These are phyloP conservation scores for Synanceia verrucosa DNA, from an alignment of 2,797 vertebrate species.

Conservation along the genomic window DNA sequence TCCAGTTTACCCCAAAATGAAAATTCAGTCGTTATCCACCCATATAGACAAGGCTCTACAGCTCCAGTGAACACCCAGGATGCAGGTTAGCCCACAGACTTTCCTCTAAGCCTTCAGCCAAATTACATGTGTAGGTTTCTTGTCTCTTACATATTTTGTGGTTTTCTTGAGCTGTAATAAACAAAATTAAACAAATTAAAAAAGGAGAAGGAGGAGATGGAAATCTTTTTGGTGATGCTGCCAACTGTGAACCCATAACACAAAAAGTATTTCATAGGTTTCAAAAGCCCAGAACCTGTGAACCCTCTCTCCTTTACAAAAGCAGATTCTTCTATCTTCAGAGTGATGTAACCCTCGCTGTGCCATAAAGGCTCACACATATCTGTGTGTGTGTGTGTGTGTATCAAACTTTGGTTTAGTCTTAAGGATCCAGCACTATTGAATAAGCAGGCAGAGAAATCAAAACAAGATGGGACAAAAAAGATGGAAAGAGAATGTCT, in stretches of 20 bases:
- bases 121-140: slow-evolving; percentile 1
- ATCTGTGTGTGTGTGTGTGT: background rate
- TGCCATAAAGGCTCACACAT: slow-evolving; percentile 5
- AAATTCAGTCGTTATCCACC: background rate
- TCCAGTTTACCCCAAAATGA: background rate
- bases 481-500: background rate
- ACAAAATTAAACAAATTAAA: background rate
- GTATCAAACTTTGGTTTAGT: slow-evolving; percentile 25
- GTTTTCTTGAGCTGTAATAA: background rate
- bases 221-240: background rate
- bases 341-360: background rate
- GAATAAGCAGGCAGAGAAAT: slow-evolving; percentile 30
- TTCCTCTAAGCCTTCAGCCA: background rate
- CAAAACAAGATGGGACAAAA: slow-evolving; percentile 12
- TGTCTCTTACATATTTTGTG: too few relatives aligned
- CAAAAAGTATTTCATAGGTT: background rate
- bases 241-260: background rate
- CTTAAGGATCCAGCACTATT: slow-evolving; percentile 6
- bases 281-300: slow-evolving; percentile 1
- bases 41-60: too few relatives aligned
- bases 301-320: background rate
- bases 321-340: background rate
- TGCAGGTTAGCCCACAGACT: background rate
- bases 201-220: background rate
- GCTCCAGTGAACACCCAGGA: background rate